Evolutionary conservation across 2,888 invertebrate genomes (phyloP).

Genomic region (Macroteleia sp.): DNA sequence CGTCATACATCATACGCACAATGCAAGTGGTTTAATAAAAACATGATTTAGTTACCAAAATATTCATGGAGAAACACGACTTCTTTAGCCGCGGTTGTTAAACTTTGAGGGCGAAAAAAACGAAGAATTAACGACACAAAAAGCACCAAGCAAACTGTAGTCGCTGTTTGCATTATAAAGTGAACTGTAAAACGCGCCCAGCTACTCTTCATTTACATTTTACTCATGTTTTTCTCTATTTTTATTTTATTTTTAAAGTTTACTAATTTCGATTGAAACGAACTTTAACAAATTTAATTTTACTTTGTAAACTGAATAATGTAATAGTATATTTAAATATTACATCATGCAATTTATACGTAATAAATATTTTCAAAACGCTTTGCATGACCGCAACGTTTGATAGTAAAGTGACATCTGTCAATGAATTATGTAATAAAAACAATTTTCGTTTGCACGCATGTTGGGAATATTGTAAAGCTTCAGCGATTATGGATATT

Average conservation of each 20-base stretch:
- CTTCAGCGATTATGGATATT: no score
- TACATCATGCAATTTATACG: no score
- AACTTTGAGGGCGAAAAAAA: conserved; percentile 14
- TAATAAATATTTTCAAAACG: no score
- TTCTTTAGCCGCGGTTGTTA: conserved; percentile 24
- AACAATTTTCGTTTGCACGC: no score
- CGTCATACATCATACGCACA: conserved; percentile 37
- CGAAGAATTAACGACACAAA: conserved; percentile 26
- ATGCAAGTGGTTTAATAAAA: conserved; percentile 27
- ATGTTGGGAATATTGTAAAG: no score
- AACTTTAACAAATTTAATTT: conserved; percentile 10
- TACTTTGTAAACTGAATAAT: no score
- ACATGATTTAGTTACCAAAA: conserved; percentile 22
- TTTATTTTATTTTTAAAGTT: no score
- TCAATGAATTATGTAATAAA: no score
- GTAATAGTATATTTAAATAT: no score
- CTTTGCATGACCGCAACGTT: no score
- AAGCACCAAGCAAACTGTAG: conserved; percentile 20
- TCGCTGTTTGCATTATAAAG: conserved; percentile 35
- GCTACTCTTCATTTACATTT: conserved; percentile 5
- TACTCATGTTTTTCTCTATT: neutral
- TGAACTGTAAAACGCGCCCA: conserved; percentile 12
- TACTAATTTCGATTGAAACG: neutral
- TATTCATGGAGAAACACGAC: conserved; percentile 15
- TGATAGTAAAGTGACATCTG: no score